Percentiles rank a stretch among this genome's conserved stretches.
phyloP scores from a whole-genome alignment of 1,140 invertebrate genomes.

The Lerema accius region DNA sequence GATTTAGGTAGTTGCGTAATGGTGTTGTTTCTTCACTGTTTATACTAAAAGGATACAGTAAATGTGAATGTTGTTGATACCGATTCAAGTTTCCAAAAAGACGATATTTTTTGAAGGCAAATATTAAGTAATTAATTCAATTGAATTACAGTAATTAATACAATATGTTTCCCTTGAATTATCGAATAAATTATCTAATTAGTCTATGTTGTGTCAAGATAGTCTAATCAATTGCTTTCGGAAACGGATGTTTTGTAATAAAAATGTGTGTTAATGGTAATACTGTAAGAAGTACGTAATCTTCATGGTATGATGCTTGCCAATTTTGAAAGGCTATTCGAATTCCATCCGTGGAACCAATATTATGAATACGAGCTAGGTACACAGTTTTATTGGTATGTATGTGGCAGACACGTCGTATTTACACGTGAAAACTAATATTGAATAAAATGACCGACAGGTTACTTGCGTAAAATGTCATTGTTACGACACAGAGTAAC shows the following conservation, averaged over 20 bases:
- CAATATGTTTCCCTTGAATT: neutral
- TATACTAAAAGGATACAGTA: no score
- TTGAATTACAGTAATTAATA: no score
- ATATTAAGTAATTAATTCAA: no score
- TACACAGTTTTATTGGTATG: neutral
- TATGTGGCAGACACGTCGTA: neutral
- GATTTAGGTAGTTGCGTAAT: no score
- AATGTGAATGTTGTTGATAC: no score
- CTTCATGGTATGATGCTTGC: neutral
- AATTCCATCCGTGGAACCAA: neutral
- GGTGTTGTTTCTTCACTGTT: no score
- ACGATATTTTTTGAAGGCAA: no score
- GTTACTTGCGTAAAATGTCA: conserved; percentile 12
- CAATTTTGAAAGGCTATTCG: neutral
- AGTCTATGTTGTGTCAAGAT: conserved; percentile 15
- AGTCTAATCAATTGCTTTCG: conserved; percentile 9
- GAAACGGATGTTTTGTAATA: conserved; percentile 13
- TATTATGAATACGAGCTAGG: neutral
- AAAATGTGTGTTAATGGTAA: conserved; percentile 3
- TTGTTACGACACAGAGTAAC: conserved; percentile 58
- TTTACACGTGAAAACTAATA: neutral
- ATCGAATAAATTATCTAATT: conserved; percentile 12
- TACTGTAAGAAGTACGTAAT: no score
- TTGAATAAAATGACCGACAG: conserved; percentile 4
- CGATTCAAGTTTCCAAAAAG: no score